Conservation (phyloP, 1,140 invertebrate species). For the Zophobas atratus region DNA sequence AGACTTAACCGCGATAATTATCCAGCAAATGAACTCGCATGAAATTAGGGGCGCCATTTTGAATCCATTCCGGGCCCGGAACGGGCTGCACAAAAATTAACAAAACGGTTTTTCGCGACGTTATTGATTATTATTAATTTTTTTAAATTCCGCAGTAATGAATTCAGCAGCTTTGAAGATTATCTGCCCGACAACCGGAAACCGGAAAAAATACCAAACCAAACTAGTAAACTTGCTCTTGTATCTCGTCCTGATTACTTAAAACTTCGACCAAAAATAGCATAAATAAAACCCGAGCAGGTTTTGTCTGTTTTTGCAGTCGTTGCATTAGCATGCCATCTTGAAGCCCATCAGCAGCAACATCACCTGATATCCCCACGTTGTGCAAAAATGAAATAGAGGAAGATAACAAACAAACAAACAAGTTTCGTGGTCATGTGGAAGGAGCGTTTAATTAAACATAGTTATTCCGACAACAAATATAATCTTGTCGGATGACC, state of each 20-base stretch:
- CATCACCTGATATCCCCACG: conserved; percentile 15
- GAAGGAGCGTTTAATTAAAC: conserved; percentile 31
- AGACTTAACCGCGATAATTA: conserved; percentile 11
- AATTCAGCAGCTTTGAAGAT: too few species aligned
- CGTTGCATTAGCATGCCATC: conserved; percentile 11
- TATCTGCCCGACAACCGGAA: too few species aligned
- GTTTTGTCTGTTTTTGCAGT: not conserved
- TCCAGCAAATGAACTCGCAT: conserved; percentile 15
- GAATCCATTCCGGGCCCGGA: not conserved
- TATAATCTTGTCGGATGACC: conserved; percentile 36
- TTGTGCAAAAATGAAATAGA: conserved; percentile 26
- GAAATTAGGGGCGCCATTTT: conserved; percentile 16
- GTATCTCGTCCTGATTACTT: too few species aligned
- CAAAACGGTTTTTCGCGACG: not conserved
- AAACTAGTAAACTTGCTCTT: too few species aligned
- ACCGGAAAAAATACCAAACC: too few species aligned
- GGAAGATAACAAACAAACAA: not conserved
- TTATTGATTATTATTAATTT: too few species aligned
- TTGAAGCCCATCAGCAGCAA: conserved; percentile 16
- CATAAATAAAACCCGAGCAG: too few species aligned
- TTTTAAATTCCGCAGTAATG: too few species aligned
- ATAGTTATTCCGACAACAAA: conserved; percentile 24
- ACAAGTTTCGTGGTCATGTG: conserved; percentile 31
- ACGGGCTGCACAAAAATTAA: conserved; percentile 5
- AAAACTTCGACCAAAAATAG: too few species aligned